Evolutionary conservation across 2,797 vertebrate species (phyloP).

Genomic region (Spheniscus humboldti): DNA sequence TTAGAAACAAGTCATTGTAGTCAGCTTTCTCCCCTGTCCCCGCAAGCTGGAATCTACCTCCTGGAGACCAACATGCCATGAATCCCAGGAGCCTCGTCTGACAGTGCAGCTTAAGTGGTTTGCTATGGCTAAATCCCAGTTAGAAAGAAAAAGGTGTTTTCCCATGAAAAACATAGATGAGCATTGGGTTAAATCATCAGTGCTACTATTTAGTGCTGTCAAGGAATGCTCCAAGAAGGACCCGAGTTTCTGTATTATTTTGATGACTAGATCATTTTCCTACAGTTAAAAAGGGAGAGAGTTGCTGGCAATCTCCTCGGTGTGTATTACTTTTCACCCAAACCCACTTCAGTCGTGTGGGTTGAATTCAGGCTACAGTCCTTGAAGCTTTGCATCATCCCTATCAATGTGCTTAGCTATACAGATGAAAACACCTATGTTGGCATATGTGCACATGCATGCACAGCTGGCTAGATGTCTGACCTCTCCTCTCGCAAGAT

Average conservation of each 20-base stretch:
- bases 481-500: background rate
- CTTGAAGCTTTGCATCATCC: background rate
- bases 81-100: background rate
- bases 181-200: background rate
- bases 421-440: background rate
- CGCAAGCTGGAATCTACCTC: background rate
- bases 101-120: background rate
- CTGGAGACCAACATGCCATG: background rate
- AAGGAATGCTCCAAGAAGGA: background rate
- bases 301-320: background rate
- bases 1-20: background rate
- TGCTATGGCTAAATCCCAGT: background rate
- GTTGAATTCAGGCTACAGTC: background rate
- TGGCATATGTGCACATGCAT: background rate
- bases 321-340: background rate
- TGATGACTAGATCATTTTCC: background rate
- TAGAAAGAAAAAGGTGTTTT: background rate
- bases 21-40: background rate
- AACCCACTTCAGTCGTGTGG: fast-evolving
- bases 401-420: background rate
- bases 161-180: background rate
- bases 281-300: background rate
- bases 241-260: background rate
- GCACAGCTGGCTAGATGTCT: background rate
- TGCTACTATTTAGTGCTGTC: background rate